These are phyloP conservation scores for Marcusenius ussheri DNA, from an alignment of 2,113 vertebrate species.

Conservation along the genomic window DNA sequence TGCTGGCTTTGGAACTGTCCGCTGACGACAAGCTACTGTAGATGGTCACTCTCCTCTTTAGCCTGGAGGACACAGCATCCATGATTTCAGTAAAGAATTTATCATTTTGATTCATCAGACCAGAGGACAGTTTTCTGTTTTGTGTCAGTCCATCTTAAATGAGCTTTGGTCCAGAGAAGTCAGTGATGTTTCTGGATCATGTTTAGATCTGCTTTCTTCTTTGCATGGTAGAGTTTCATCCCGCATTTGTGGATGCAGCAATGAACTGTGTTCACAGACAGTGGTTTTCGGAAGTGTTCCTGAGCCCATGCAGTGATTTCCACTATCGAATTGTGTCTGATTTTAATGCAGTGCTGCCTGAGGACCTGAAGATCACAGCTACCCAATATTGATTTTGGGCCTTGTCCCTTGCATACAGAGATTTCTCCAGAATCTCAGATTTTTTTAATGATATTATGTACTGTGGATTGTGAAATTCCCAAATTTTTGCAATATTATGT, in stretches of 20 bases:
- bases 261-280: neutral
- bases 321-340: neutral
- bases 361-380: neutral
- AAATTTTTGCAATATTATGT: no score
- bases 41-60: no score
- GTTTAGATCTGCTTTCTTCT: neutral
- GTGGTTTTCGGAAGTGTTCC: neutral
- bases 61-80: no score
- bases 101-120: no score
- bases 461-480: no score
- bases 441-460: neutral
- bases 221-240: neutral
- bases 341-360: neutral
- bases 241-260: neutral
- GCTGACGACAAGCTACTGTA: no score
- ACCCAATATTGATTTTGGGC: neutral
- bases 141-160: no score
- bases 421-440: neutral
- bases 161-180: neutral
- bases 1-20: no score
- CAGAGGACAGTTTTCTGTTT: neutral
- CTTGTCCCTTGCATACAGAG: neutral
- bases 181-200: neutral
- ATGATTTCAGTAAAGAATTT: no score
- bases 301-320: neutral